Percentiles rank a stretch among this genome's conserved stretches.
These are phyloP conservation scores for Acanthosepion pharaonis DNA, from an alignment of 2,888 invertebrate genomes.

Conservation along the genomic window DNA sequence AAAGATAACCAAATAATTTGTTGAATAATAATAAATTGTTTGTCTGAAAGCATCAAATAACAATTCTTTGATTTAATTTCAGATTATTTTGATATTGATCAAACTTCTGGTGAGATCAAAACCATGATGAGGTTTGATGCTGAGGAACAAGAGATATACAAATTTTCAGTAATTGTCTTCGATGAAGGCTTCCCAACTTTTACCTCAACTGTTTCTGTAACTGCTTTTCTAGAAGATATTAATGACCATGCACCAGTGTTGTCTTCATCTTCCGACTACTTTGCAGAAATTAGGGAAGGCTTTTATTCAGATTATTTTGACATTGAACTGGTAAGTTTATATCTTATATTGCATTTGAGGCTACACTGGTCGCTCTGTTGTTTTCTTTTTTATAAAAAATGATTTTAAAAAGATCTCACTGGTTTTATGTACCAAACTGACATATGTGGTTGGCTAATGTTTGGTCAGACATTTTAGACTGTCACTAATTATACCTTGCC, in stretches of 20 bases:
- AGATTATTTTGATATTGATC: neutral
- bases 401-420: too few relatives aligned
- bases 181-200: neutral
- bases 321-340: neutral
- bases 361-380: too few relatives aligned
- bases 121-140: neutral
- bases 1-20: too few relatives aligned
- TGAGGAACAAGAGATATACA: neutral
- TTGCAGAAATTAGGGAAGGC: neutral
- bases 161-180: neutral
- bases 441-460: too few relatives aligned
- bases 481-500: too few relatives aligned
- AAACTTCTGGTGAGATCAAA: neutral
- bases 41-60: too few relatives aligned
- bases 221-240: conserved; percentile 39
- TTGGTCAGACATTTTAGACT: too few relatives aligned
- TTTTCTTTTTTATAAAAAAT: too few relatives aligned
- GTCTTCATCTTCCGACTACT: neutral
- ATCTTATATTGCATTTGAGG: too few relatives aligned
- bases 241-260: conserved; percentile 48
- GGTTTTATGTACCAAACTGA: too few relatives aligned
- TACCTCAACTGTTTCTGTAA: neutral
- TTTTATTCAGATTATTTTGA: neutral
- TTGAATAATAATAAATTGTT: too few relatives aligned
- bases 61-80: neutral